Evolutionary conservation across 2,113 vertebrate species (phyloP).

Genomic region (Gobiocypris rarus): DNA sequence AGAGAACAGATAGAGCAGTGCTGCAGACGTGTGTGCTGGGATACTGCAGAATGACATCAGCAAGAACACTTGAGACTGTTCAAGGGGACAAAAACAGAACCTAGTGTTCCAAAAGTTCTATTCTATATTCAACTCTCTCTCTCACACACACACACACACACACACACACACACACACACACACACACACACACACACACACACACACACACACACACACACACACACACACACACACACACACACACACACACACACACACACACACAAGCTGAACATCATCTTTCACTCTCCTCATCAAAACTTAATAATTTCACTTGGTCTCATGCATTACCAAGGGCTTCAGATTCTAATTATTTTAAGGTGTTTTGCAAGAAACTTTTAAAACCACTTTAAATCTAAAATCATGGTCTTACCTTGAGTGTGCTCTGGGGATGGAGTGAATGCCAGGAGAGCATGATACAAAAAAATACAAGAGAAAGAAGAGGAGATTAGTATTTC

Average conservation of each 20-base stretch:
- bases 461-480: not conserved
- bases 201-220: too few relatives aligned
- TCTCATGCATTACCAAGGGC: slow-evolving; percentile 20
- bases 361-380: not conserved
- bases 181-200: too few relatives aligned
- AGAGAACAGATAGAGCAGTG: not conserved
- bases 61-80: slow-evolving; percentile 16
- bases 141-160: too few relatives aligned
- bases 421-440: slow-evolving; percentile 45
- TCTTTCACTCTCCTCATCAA: slow-evolving; percentile 47
- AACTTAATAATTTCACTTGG: slow-evolving; percentile 35
- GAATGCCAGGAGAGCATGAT: not conserved
- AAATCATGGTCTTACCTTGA: slow-evolving; percentile 50
- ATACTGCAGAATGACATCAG: slow-evolving; percentile 38
- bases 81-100: slow-evolving; percentile 7
- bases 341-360: not conserved
- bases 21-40: slow-evolving; percentile 1
- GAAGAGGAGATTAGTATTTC: not conserved
- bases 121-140: not conserved
- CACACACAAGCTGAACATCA: too few relatives aligned
- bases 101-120: slow-evolving; percentile 39
- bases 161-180: too few relatives aligned
- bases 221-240: too few relatives aligned
- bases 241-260: too few relatives aligned
- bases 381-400: not conserved